Percentiles rank a stretch among this genome's conserved stretches.
These are phyloP conservation scores for Lepidonotus clava DNA, from an alignment of 2,888 invertebrate genomes.

Conservation along the genomic window DNA sequence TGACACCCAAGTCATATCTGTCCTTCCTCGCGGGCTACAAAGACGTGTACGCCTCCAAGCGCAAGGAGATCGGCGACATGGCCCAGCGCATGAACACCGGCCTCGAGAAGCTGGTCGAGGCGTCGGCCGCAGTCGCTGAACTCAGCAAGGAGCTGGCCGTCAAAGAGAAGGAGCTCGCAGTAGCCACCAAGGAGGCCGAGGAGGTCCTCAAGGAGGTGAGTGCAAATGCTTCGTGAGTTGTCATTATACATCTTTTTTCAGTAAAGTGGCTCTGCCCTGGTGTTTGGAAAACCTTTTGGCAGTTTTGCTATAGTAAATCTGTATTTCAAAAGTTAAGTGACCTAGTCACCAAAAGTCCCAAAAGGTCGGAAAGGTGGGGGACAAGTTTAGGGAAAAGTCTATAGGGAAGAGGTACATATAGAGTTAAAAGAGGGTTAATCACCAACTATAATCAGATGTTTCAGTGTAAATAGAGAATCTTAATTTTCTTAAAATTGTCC, in stretches of 20 bases:
- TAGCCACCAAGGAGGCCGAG: constrained; percentile 91
- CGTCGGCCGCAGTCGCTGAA: constrained; percentile 85
- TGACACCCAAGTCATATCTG: constrained; percentile 94
- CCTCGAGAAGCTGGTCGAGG: constrained; percentile 79
- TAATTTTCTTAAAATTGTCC: too few relatives aligned
- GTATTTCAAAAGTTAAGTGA: too few relatives aligned
- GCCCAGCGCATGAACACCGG: constrained; percentile 88
- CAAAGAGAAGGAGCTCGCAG: constrained; percentile 91
- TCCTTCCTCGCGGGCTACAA: constrained; percentile 92
- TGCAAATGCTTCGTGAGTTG: not conserved
- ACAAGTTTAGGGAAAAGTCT: too few relatives aligned
- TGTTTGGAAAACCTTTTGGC: too few relatives aligned
- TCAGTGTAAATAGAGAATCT: too few relatives aligned
- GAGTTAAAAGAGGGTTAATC: too few relatives aligned
- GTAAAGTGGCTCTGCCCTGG: not conserved
- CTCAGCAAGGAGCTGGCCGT: constrained; percentile 89
- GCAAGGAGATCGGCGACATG: constrained; percentile 88
- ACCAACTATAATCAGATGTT: too few relatives aligned
- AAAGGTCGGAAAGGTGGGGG: too few relatives aligned
- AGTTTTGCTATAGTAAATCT: too few relatives aligned
- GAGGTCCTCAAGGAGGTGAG: constrained; percentile 81
- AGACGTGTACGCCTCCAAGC: constrained; percentile 88
- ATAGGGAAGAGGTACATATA: too few relatives aligned
- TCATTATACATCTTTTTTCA: too few relatives aligned
- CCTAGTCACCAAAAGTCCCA: too few relatives aligned